Conservation (phyloP, 1,140 invertebrate species). For the Macrotrachela quadricornifera region DNA sequence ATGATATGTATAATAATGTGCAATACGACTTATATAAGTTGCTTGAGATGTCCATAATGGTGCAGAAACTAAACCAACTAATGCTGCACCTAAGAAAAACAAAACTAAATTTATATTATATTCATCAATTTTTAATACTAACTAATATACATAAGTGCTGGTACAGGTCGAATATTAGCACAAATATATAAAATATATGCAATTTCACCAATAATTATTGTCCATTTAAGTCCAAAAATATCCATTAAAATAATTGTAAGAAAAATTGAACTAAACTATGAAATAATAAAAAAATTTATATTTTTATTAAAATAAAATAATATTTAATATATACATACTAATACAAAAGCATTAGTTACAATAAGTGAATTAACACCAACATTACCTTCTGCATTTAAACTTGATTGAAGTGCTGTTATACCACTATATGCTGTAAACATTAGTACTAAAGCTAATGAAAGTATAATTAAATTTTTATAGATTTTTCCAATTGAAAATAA, state of each 20-base stretch:
- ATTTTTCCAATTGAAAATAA: not conserved
- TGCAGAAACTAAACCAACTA: slow-evolving; percentile 47
- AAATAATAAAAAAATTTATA: too few relatives aligned
- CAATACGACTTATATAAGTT: slow-evolving; percentile 75
- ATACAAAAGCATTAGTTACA: slow-evolving; percentile 57
- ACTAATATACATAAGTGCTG: too few relatives aligned
- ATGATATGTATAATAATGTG: slow-evolving; percentile 42
- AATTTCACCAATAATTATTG: slow-evolving; percentile 63
- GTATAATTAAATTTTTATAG: slow-evolving; percentile 1
- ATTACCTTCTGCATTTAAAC: slow-evolving; percentile 7
- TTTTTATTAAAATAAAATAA: too few relatives aligned
- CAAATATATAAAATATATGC: slow-evolving; percentile 80
- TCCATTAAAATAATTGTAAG: slow-evolving; percentile 56
- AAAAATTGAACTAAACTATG: slow-evolving; percentile 62
- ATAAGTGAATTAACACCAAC: slow-evolving; percentile 16
- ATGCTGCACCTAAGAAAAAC: too few relatives aligned
- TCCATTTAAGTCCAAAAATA: slow-evolving; percentile 77
- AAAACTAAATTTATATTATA: too few relatives aligned
- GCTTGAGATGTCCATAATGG: slow-evolving; percentile 91
- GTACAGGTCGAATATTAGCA: slow-evolving; percentile 63
- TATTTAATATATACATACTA: too few relatives aligned
- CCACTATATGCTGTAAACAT: slow-evolving; percentile 4
- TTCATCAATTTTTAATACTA: too few relatives aligned
- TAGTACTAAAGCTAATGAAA: slow-evolving; percentile 3
- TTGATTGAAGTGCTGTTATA: slow-evolving; percentile 4